Evolutionary conservation across 2,888 invertebrate genomes (phyloP).

Genomic region (Gibbula magus): DNA sequence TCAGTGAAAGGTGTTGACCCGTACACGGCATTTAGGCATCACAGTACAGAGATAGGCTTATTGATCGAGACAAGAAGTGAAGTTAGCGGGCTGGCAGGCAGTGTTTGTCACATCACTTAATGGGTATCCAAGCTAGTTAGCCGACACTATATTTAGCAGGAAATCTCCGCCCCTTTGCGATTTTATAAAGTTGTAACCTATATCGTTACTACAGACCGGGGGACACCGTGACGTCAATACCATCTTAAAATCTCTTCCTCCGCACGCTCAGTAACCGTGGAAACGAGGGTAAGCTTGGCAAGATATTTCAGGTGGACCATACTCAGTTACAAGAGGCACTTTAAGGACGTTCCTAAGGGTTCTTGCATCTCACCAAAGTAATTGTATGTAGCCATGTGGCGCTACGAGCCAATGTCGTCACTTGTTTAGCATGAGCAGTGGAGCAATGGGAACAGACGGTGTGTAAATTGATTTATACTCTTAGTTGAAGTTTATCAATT

Average conservation of each 20-base stretch:
- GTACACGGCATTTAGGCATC: no score
- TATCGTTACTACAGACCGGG: no score
- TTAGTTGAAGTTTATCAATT: not conserved
- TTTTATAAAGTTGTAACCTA: not conserved
- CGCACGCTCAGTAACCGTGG: not conserved
- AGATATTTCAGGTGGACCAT: not conserved
- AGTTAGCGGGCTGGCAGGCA: not conserved
- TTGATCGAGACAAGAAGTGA: not conserved
- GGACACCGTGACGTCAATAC: no score
- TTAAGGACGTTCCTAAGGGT: not conserved
- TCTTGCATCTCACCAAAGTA: not conserved
- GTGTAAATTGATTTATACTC: slow-evolving; percentile 6
- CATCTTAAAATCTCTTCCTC: not conserved
- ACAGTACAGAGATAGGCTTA: not conserved
- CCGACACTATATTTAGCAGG: not conserved
- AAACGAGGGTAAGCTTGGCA: not conserved
- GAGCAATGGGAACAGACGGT: not conserved
- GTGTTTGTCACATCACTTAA: not conserved
- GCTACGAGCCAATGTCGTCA: not conserved
- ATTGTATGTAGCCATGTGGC: slow-evolving; percentile 8
- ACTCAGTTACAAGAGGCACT: not conserved
- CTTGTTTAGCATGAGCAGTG: not conserved
- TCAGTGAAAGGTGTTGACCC: no score
- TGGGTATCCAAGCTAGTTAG: not conserved
- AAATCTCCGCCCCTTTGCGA: not conserved